Evolutionary conservation across 2,888 invertebrate genomes (phyloP).

Genomic region (Temnothorax unifasciatus): DNA sequence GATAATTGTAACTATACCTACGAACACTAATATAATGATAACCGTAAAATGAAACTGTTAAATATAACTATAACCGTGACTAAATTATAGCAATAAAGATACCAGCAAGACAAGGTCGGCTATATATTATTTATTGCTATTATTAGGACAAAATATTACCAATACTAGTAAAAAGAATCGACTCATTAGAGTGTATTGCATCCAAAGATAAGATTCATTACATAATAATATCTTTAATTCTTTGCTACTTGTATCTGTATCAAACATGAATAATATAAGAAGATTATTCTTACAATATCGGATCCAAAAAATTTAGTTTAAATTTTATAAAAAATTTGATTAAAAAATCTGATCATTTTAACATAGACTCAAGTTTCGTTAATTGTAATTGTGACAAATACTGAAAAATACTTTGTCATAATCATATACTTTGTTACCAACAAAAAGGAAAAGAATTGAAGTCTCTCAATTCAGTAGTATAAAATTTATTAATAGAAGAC

Average conservation of each 20-base stretch:
- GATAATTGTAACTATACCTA: constrained; percentile 18
- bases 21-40: not conserved
- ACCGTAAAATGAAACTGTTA: not conserved
- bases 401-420: too few species aligned
- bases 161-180: not conserved
- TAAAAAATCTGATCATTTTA: not conserved
- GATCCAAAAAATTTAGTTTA: not conserved
- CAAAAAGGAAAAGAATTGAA: not conserved
- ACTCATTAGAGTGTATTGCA: not conserved
- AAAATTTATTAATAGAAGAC: constrained; percentile 1
- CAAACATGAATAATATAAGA: not conserved
- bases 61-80: constrained; percentile 16
- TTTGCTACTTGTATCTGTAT: not conserved
- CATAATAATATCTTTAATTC: not conserved
- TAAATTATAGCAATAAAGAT: constrained; percentile 11
- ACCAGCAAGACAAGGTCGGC: not conserved
- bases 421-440: not conserved
- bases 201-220: not conserved
- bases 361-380: not conserved
- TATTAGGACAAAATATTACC: constrained; percentile 4
- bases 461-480: not conserved
- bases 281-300: not conserved
- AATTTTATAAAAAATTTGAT: not conserved
- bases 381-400: not conserved
- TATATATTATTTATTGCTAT: not conserved